Conservation (phyloP, 2,888 invertebrate genomes). For the Ochropacha duplaris region DNA sequence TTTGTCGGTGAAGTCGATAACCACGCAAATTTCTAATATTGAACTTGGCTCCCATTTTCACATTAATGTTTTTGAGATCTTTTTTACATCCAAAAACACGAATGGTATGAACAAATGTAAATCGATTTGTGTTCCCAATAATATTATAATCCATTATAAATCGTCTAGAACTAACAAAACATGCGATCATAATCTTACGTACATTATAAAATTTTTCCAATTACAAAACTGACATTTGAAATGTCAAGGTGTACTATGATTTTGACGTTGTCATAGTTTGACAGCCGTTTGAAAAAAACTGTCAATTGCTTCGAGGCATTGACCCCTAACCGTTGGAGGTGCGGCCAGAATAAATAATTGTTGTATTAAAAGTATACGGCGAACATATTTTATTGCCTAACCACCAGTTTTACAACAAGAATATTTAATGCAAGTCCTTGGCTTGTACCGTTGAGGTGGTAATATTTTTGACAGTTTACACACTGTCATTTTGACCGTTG, state of each 20-base stretch:
- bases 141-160: background rate
- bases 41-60: no score
- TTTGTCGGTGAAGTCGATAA: no score
- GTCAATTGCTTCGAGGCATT: constrained; percentile 27
- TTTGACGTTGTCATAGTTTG: constrained; percentile 32
- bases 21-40: no score
- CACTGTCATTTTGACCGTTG: background rate
- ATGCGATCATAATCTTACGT: background rate
- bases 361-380: constrained; percentile 7
- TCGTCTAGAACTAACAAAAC: background rate
- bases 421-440: background rate
- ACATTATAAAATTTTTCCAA: constrained; percentile 5
- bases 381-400: constrained; percentile 1
- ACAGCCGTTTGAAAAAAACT: constrained; percentile 27
- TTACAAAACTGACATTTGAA: constrained; percentile 26
- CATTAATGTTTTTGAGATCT: no score
- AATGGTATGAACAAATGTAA: no score
- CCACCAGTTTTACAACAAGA: background rate
- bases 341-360: constrained; percentile 37
- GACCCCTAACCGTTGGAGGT: constrained; percentile 28
- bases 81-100: no score
- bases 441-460: background rate
- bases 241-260: constrained; percentile 33
- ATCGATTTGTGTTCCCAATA: no score
- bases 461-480: background rate